Base-by-base conservation (phyloP, 1,140 invertebrate species). In the Aphidius ervi region DNA sequence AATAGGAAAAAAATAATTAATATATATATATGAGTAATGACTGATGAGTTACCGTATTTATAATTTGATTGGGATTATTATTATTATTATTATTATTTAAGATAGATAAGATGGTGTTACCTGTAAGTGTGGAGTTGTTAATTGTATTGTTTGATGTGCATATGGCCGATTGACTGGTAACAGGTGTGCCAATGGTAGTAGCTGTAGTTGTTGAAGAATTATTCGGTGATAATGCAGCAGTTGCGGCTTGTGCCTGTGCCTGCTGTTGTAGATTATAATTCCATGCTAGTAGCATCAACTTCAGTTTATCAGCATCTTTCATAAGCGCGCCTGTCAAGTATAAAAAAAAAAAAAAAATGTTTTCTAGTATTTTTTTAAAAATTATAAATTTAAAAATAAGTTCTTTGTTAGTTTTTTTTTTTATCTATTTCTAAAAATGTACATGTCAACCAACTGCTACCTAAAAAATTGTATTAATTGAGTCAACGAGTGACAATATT, bases 291-390 rank as follows among this genome's bases (percentile, higher is more conserved):
- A 91, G 84, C 88, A 91, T 90, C 82, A 89, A 82, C 83, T 89
- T 91, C 81, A 91, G 83, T 82, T 90, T 91, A 82, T 91, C 88
- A 68, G 87, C 86, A 76, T 91, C 88, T 87, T 90, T 91, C 84
- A 88, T 87, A 79, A 82, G 78, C 79, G 78, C 79, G 73, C 77
- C 82, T 79, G 77, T 69, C 74, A 68, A 75, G 72, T 76, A 70
- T 63, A 71, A 77, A 76, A 76, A 45, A 68, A 65, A 61, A 67
- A 48, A 41, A 4, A 31, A 31, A 31, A 31, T 57, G 7, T 40
- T 60, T 45, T 23, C n/a, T 46, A 31, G 16, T 37, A 52, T 49
- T 57, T 64, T 57, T 54, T 47, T 39, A 16, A 56, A 42, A 45
- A 47, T 9, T 41, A 56, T 41, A 31, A 10, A 9, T 42, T 37